Evolutionary conservation across 2,888 invertebrate genomes (phyloP).

Genomic region (Crepidodera aurea): DNA sequence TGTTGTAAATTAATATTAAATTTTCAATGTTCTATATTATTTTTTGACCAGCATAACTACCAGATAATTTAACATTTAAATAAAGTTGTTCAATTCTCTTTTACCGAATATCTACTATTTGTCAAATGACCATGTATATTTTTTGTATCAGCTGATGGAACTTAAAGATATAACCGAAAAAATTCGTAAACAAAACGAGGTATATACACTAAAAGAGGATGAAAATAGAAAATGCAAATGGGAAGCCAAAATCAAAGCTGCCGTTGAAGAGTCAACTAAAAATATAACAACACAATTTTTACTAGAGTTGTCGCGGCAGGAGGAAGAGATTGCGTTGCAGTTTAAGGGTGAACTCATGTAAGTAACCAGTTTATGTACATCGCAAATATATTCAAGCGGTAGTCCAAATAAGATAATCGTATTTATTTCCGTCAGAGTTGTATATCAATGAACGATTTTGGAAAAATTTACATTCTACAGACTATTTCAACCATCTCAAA

Average conservation of each 20-base stretch:
- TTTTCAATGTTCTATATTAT: no score
- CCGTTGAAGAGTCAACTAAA: slow-evolving; percentile 48
- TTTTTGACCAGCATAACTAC: no score
- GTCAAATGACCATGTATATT: neutral
- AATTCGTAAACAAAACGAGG: slow-evolving; percentile 38
- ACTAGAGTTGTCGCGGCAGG: slow-evolving; percentile 42
- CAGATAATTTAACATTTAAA: no score
- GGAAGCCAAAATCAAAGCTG: slow-evolving; percentile 47
- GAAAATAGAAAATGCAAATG: slow-evolving; percentile 30
- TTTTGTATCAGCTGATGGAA: neutral
- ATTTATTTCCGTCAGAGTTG: no score
- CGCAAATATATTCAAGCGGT: no score
- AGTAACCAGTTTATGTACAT: slow-evolving; percentile 8
- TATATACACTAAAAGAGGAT: slow-evolving; percentile 30
- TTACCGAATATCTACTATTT: no score
- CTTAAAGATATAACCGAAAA: slow-evolving; percentile 31
- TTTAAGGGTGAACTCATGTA: slow-evolving; percentile 51
- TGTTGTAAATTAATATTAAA: no score
- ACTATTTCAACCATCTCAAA: no score
- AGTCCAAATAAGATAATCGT: no score
- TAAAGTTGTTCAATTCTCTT: neutral
- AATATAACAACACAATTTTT: slow-evolving; percentile 51
- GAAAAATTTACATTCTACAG: no score
- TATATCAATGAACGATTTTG: no score
- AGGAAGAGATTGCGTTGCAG: slow-evolving; percentile 44